phyloP scores from a whole-genome alignment of 2,797 vertebrate species.

The Falco concolor region DNA sequence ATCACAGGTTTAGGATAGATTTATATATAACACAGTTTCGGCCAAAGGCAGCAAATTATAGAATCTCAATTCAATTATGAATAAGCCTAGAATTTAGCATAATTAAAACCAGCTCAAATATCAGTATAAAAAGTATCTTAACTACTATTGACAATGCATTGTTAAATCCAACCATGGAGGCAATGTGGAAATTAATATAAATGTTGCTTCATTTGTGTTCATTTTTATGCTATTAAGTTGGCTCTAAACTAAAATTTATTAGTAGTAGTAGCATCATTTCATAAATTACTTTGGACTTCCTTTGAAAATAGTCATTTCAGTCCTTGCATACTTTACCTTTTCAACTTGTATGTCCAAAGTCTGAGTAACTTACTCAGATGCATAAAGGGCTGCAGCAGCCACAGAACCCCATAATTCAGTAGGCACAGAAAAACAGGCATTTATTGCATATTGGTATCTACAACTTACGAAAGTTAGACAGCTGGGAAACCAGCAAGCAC shows the following conservation, averaged over 20 bases:
- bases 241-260: neutral
- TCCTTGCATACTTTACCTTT: neutral
- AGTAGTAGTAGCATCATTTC: neutral
- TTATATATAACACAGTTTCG: neutral
- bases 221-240: neutral
- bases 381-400: neutral
- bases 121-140: neutral
- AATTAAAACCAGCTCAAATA: neutral
- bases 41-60: neutral
- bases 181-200: neutral
- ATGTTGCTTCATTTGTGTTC: neutral
- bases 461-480: neutral
- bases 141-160: neutral
- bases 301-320: neutral
- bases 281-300: neutral
- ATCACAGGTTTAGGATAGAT: neutral
- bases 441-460: neutral
- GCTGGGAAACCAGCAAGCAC: neutral
- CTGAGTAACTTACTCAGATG: neutral
- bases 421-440: neutral
- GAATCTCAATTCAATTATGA: neutral
- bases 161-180: neutral
- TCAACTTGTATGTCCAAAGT: neutral
- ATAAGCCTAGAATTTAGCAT: neutral
- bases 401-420: neutral